Conservation (phyloP, 37 sponge, comb jelly and placozoan species). For the Cliona cf. orientalis region DNA sequence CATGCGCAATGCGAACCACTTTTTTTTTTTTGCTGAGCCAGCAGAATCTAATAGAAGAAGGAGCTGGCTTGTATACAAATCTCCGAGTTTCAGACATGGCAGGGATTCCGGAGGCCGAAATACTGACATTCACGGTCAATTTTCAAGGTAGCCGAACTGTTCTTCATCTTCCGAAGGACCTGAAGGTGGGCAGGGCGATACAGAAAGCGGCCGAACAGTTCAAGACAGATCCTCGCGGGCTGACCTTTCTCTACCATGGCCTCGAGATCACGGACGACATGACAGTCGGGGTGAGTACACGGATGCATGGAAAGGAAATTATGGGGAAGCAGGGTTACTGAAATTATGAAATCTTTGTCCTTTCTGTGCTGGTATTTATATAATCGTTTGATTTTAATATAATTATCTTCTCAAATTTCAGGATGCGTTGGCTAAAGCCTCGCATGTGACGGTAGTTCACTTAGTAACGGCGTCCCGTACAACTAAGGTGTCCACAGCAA, state of each 20-base stretch:
- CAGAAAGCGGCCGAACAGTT: constrained; percentile 40
- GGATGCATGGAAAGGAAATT: no score
- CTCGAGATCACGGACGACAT: constrained; percentile 28
- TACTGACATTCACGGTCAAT: constrained; percentile 14
- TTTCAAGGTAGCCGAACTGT: constrained; percentile 3
- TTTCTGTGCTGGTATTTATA: no score
- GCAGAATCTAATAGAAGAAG: background rate
- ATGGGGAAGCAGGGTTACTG: no score
- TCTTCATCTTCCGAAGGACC: constrained; percentile 9
- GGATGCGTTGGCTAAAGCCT: constrained; percentile 17
- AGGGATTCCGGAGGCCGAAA: no score
- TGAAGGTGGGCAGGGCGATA: constrained; percentile 26
- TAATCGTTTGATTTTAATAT: no score
- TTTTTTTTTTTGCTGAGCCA: background rate
- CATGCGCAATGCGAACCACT: no score
- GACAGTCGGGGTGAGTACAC: constrained; percentile 28
- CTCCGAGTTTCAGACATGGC: constrained; percentile 5
- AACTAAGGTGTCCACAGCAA: constrained; percentile 1
- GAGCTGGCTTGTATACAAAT: background rate
- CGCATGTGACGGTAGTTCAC: constrained; percentile 36
- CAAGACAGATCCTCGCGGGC: constrained; percentile 10
- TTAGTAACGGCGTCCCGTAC: background rate
- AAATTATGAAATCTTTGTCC: no score
- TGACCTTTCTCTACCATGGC: constrained; percentile 36
- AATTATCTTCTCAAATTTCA: no score